phyloP scores from a whole-genome alignment of 2,888 invertebrate species.

The Caenorhabditis virilis region DNA sequence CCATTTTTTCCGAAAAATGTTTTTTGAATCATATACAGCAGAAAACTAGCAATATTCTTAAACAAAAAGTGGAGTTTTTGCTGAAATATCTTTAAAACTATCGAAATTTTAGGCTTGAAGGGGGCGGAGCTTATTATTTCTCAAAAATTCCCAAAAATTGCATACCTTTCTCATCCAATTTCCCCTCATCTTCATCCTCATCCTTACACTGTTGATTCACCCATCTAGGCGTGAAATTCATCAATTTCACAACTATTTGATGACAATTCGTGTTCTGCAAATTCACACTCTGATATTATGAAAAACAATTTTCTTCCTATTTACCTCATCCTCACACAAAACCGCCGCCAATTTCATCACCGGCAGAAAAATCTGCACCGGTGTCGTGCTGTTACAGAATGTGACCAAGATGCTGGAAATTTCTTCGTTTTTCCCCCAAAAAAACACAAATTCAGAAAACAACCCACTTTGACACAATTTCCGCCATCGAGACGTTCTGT shows the following conservation, averaged over 20 bases:
- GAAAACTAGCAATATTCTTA: too few species aligned
- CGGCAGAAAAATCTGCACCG: conserved; percentile 10
- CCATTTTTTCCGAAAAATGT: background rate
- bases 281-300: too few species aligned
- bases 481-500: conserved; percentile 5
- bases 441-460: too few species aligned
- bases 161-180: conserved; percentile 4
- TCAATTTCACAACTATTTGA: conserved; percentile 2
- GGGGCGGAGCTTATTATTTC: too few species aligned
- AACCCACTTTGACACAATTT: conserved; percentile 12
- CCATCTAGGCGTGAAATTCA: conserved; percentile 31
- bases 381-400: conserved; percentile 21
- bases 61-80: too few species aligned
- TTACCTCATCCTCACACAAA: conserved; percentile 15
- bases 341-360: conserved; percentile 9
- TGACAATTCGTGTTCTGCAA: conserved; percentile 21
- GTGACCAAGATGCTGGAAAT: conserved; percentile 15
- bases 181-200: conserved; percentile 6
- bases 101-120: too few species aligned
- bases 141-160: too few species aligned
- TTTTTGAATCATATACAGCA: too few species aligned
- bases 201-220: conserved; percentile 9
- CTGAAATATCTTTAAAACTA: too few species aligned
- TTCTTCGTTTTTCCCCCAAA: background rate
- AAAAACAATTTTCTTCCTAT: background rate